A percentile compares a stretch with the other conserved stretches of the same genome.
phyloP scores from a whole-genome alignment of 2,888 invertebrate genomes.

The Apodemia duryi region DNA sequence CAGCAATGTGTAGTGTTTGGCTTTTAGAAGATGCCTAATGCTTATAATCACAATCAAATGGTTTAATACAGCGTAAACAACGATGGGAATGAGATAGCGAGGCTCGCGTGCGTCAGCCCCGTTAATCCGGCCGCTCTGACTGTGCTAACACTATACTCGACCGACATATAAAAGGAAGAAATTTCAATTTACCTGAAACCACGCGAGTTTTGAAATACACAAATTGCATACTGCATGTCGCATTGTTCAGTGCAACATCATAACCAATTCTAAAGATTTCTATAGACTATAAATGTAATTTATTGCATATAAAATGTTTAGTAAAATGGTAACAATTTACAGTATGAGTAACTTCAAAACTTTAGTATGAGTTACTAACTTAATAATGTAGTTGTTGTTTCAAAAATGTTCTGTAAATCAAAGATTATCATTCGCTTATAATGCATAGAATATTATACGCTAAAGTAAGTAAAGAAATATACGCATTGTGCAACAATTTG shows the following conservation, averaged over 20 bases:
- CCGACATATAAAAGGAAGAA: slow-evolving; percentile 35
- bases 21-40: slow-evolving; percentile 42
- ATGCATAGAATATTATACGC: no score
- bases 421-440: no score
- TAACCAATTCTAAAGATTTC: slow-evolving; percentile 12
- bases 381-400: background rate
- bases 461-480: no score
- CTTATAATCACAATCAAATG: slow-evolving; percentile 71
- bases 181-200: slow-evolving; percentile 38
- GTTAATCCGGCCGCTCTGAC: slow-evolving; percentile 53
- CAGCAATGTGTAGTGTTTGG: slow-evolving; percentile 30
- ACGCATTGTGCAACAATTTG: no score
- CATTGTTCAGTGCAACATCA: slow-evolving; percentile 14
- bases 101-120: slow-evolving; percentile 57
- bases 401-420: no score
- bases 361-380: background rate
- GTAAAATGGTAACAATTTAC: background rate
- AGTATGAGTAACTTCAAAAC: background rate
- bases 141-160: slow-evolving; percentile 34
- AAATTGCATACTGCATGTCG: slow-evolving; percentile 25
- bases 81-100: slow-evolving; percentile 63
- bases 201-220: slow-evolving; percentile 27
- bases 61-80: slow-evolving; percentile 72
- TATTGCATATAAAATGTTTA: background rate
- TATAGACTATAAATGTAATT: slow-evolving; percentile 2